These are phyloP conservation scores for Gymnothorax reevesii DNA, from an alignment of 2,797 vertebrate species.

Conservation along the genomic window DNA sequence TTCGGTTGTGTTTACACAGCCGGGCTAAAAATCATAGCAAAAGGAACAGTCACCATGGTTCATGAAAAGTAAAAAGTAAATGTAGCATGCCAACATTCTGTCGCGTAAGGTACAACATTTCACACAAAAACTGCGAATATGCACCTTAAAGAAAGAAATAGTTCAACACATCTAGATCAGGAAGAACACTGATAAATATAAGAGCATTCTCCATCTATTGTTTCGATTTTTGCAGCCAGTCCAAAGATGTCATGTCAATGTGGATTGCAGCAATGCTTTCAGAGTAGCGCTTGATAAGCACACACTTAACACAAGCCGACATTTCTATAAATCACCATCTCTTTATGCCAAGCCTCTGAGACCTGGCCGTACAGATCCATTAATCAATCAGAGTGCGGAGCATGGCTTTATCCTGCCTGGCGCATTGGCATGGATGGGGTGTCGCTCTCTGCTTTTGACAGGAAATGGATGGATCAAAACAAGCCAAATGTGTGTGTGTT, in stretches of 20 bases:
- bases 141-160: neutral
- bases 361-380: neutral
- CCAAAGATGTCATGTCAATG: neutral
- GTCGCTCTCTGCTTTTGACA: neutral
- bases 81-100: neutral
- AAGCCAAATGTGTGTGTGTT: neutral
- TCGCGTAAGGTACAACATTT: neutral
- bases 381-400: neutral
- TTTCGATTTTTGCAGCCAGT: neutral
- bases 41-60: neutral
- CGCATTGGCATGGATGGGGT: neutral
- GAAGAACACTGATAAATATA: neutral
- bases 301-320: neutral
- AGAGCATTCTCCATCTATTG: neutral
- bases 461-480: neutral
- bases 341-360: neutral
- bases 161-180: neutral
- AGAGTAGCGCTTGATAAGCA: neutral
- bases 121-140: neutral
- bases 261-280: neutral
- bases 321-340: conserved; percentile 14
- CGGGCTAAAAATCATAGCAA: conserved; percentile 67
- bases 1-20: conserved; percentile 86
- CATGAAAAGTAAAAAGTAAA: neutral
- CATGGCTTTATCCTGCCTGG: neutral